These are phyloP conservation scores for Poliocrania exsul DNA, from an alignment of 2,797 vertebrate genomes.

Conservation along the genomic window DNA sequence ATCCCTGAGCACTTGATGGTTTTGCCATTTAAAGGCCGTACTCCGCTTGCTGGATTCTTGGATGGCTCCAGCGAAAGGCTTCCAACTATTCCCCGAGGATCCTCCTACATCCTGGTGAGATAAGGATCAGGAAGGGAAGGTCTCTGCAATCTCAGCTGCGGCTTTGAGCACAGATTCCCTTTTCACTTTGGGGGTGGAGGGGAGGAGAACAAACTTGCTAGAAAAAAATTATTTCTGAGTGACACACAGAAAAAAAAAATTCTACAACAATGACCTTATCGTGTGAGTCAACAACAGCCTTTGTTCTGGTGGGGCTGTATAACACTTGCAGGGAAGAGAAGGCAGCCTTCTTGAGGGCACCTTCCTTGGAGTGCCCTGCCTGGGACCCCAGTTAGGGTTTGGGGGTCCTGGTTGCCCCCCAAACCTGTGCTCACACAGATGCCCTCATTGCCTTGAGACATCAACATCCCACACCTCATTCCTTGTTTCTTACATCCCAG, in stretches of 20 bases:
- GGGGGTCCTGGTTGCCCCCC: rapidly evolving
- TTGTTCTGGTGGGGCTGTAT: background rate
- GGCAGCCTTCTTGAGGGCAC: background rate
- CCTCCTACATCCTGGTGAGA: constrained; percentile 70
- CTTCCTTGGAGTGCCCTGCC: rapidly evolving
- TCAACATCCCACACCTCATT: rapidly evolving
- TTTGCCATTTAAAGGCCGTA: constrained; percentile 19
- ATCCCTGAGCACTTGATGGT: background rate
- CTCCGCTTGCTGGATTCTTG: background rate
- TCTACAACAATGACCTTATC: background rate
- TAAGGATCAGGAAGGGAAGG: constrained; percentile 66
- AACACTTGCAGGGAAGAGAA: background rate
- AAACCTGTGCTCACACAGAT: rapidly evolving
- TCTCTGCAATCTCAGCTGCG: constrained; percentile 9
- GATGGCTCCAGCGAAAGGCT: constrained; percentile 40
- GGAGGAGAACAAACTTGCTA: background rate
- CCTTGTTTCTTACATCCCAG: background rate
- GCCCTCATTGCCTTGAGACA: rapidly evolving
- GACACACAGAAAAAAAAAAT: background rate
- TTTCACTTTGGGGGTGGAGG: background rate
- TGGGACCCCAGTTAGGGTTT: rapidly evolving
- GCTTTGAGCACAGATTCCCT: constrained; percentile 38
- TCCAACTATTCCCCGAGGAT: constrained; percentile 29
- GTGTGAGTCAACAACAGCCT: background rate
- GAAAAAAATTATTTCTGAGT: background rate